Conservation (phyloP, 2,113 vertebrate species). For the Benitochromis conjunctus region DNA sequence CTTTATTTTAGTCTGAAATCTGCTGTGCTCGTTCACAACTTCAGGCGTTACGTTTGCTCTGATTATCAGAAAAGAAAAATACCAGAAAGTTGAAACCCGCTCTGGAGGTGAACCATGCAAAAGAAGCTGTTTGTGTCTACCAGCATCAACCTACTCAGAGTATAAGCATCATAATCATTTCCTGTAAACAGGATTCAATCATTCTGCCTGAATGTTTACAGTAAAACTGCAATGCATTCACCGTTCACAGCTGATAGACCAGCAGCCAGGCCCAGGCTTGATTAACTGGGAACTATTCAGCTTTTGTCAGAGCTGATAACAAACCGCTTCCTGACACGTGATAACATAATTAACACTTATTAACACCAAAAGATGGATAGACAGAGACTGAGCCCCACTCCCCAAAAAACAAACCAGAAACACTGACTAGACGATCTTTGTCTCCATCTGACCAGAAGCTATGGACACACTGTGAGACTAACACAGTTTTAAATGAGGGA, state of each 20-base stretch:
- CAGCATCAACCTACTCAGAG: background rate
- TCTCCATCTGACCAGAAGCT: background rate
- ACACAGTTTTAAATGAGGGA: background rate
- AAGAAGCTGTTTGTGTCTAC: background rate
- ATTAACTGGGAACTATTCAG: background rate
- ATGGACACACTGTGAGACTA: background rate
- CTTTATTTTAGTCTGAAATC: background rate
- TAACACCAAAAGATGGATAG: fast-evolving
- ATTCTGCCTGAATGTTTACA: background rate
- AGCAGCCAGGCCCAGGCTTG: background rate
- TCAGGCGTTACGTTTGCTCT: background rate
- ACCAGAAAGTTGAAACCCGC: background rate
- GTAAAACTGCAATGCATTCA: background rate
- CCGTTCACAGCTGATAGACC: background rate
- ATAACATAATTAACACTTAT: no score
- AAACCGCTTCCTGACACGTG: background rate
- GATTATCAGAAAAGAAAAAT: background rate
- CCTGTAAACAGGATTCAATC: background rate
- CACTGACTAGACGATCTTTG: background rate
- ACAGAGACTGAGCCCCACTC: background rate
- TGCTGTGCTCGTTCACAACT: background rate
- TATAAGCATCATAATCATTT: background rate
- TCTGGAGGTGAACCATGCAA: background rate
- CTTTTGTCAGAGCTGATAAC: background rate
- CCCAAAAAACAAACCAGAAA: background rate